Evolutionary conservation across 2,888 invertebrate genomes (phyloP).

Genomic region (Dryocosmus kuriphilus): DNA sequence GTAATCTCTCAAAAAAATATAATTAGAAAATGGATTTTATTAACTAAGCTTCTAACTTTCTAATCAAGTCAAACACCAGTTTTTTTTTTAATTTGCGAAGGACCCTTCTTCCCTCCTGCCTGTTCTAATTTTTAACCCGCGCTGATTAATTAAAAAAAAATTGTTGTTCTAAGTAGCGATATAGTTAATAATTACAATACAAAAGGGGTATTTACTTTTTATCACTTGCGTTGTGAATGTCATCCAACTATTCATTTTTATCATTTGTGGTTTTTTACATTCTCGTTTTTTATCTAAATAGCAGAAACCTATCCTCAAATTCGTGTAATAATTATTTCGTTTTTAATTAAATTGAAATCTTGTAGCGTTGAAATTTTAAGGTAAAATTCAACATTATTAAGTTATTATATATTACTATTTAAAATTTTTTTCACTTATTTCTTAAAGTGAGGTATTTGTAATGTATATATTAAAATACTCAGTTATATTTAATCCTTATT

Average conservation of each 20-base stretch:
- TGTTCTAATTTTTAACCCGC: constrained; percentile 15
- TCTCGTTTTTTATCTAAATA: background rate
- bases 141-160: constrained; percentile 9
- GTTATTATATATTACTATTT: background rate
- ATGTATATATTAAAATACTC: no score
- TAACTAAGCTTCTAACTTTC: background rate
- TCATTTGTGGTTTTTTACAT: background rate
- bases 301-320: background rate
- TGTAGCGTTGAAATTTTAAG: background rate
- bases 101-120: background rate
- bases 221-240: background rate
- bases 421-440: no score
- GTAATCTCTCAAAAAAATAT: background rate
- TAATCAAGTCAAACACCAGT: background rate
- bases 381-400: background rate
- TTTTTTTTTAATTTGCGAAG: background rate
- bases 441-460: no score
- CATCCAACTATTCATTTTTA: background rate
- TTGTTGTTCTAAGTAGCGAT: background rate
- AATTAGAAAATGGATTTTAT: background rate
- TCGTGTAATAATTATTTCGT: background rate
- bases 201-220: background rate
- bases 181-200: background rate
- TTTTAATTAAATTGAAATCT: background rate
- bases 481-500: background rate